Conservation (phyloP, 2,113 vertebrate species). For the Leptobrachium ailaonicum region DNA sequence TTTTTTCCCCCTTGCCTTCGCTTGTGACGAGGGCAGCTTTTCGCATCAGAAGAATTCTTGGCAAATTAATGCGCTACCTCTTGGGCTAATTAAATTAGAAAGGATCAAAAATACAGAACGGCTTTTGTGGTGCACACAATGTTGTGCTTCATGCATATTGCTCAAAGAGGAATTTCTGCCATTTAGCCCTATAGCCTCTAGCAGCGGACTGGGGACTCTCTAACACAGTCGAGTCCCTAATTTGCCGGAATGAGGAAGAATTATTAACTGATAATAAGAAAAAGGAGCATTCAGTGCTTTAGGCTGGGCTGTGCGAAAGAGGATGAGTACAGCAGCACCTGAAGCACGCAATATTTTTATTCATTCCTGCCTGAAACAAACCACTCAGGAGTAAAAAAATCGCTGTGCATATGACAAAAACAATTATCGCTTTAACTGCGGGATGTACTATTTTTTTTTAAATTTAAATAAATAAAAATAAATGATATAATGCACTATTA, state of each 20-base stretch:
- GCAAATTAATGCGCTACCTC: conserved; percentile 98
- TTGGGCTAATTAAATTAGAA: conserved; percentile 99
- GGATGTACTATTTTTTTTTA: conserved; percentile 62
- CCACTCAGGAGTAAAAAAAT: conserved; percentile 80
- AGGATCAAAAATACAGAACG: conserved; percentile 97
- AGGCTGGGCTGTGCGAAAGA: conserved; percentile 73
- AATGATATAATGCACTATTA: conserved; percentile 54
- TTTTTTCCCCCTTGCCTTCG: conserved; percentile 71
- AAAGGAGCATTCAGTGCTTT: conserved; percentile 83
- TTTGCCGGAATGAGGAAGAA: conserved; percentile 98
- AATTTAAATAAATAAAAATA: conserved; percentile 60
- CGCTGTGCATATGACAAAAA: conserved; percentile 83
- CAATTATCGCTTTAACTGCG: conserved; percentile 76
- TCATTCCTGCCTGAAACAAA: conserved; percentile 94
- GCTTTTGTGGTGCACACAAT: conserved; percentile 98
- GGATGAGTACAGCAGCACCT: conserved; percentile 77
- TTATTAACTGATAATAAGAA: conserved; percentile 99
- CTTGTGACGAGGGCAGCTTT: conserved; percentile 82
- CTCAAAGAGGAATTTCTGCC: conserved; percentile 96
- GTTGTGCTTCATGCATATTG: conserved; percentile 94
- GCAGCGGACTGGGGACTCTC: conserved; percentile 86
- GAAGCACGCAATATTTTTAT: conserved; percentile 88
- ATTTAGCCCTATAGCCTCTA: conserved; percentile 90
- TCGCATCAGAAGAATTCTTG: conserved; percentile 98
- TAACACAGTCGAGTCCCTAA: conserved; percentile 97